Percentiles rank a stretch among this genome's conserved stretches.
phyloP scores from a whole-genome alignment of 2,888 invertebrate genomes.

The Neuroscelio doddi region DNA sequence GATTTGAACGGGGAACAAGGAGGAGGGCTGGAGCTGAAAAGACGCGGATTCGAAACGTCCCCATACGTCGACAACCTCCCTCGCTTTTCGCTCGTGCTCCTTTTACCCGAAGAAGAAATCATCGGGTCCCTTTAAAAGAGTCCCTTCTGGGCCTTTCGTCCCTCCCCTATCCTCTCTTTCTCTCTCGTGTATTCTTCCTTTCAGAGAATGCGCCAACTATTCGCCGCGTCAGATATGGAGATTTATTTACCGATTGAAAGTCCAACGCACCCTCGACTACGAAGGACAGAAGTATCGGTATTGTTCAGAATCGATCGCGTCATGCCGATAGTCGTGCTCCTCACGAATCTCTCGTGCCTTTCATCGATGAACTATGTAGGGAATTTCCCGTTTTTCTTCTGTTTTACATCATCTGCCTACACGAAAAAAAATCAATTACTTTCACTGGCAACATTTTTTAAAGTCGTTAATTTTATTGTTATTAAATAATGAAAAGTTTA shows the following conservation, averaged over 20 bases:
- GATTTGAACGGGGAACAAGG: slow-evolving; percentile 5
- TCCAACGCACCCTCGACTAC: slow-evolving; percentile 33
- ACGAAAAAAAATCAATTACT: no score
- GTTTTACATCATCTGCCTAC: slow-evolving; percentile 21
- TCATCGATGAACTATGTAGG: slow-evolving; percentile 29
- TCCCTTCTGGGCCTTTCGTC: slow-evolving; percentile 9
- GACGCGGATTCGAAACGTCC: slow-evolving; percentile 3
- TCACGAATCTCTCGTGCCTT: slow-evolving; percentile 39
- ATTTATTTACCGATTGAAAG: slow-evolving; percentile 64
- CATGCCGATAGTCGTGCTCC: slow-evolving; percentile 62
- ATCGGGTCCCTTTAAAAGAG: slow-evolving; percentile 13
- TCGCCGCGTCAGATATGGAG: slow-evolving; percentile 67
- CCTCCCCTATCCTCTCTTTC: slow-evolving; percentile 14
- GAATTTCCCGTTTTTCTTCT: slow-evolving; percentile 23
- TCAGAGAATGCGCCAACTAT: slow-evolving; percentile 58
- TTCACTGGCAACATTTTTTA: no score
- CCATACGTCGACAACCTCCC: slow-evolving; percentile 4
- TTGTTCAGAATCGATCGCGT: slow-evolving; percentile 66
- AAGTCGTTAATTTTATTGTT: no score
- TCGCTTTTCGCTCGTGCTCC: slow-evolving; percentile 41
- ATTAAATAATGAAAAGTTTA: no score
- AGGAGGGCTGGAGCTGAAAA: slow-evolving; percentile 10
- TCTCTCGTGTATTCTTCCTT: slow-evolving; percentile 41
- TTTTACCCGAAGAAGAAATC: slow-evolving; percentile 26
- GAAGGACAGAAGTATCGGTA: slow-evolving; percentile 38